Evolutionary conservation across 2,888 invertebrate genomes (phyloP), one percentile per base, ranked within the genome.

Genomic region (Leptopilina syphax): DNA sequence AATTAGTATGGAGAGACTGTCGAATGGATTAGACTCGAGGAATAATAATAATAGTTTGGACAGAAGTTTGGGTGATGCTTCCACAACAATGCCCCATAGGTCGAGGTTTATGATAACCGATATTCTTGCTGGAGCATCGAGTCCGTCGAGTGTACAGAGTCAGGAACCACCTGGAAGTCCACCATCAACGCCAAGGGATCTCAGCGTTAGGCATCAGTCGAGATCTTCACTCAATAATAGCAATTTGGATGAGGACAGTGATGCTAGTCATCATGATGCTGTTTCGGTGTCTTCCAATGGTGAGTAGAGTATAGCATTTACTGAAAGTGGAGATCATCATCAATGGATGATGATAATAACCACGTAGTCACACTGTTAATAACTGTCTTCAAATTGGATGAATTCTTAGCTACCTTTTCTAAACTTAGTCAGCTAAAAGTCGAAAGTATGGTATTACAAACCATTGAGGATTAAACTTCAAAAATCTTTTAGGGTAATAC

Each of bases 61-160:
- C 8, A 66, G 82, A 34, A 78, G 68, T 18, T 79, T 79, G n/a
- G 85, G 85, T 44, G 88, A 86, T 76, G 85, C 86, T 24, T 82
- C 85, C 1, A 90, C 90, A 47, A 90, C 91, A 47, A 90, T 91
- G 92, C 94, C 95, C 85, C 95, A 95, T 77, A 94, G 96, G 87
- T 96, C 97, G 82, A 93, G 97, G 85, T 97, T 97, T 93, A 97
- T 97, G 96, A 97, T 97, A 93, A 97, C 96, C 87, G 97, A 97
- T 92, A 97, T 97, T 89, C 93, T 97, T 85, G 95, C 95, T 77
- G 94, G 94, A 77, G 93, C 93, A 78, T 87, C 90, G 12, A 90
- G 89, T 63, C 90, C 90, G 13, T 83, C 88, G 34, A 88, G 87
- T 65, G 77, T 90, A 13, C 88, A 87, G 81, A 87, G 83, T 76